A percentile compares a stretch with the other conserved stretches of the same genome.
Evolutionary conservation across 2,113 vertebrate species (phyloP).

Genomic region (Pedionomus torquatus): DNA sequence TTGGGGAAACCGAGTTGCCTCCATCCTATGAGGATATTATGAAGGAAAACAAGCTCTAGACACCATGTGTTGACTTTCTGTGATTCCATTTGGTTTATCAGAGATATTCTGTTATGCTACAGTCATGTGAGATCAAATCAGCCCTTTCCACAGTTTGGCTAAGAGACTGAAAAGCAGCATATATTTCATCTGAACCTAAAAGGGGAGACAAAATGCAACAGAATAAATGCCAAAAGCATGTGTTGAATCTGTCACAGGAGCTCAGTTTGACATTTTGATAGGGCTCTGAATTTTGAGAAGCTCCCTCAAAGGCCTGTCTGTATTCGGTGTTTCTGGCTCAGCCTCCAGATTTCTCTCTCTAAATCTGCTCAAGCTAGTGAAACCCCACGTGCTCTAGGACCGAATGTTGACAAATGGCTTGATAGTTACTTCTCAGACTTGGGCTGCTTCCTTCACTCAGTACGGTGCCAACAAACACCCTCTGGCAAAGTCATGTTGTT

Average conservation of each 20-base stretch:
- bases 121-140: background rate
- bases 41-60: slow-evolving; percentile 42
- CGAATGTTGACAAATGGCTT: slow-evolving; percentile 11
- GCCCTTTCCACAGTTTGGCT: background rate
- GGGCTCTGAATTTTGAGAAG: background rate
- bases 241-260: background rate
- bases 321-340: background rate
- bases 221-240: slow-evolving; percentile 5
- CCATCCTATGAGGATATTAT: slow-evolving; percentile 76
- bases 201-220: background rate
- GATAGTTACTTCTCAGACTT: slow-evolving; percentile 11
- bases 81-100: background rate
- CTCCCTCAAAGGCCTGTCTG: background rate
- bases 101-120: background rate
- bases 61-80: background rate
- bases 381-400: background rate
- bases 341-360: background rate
- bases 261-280: background rate
- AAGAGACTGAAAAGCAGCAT: background rate
- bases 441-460: background rate
- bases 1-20: slow-evolving; percentile 21
- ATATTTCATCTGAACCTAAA: background rate
- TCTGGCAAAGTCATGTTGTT: slow-evolving; percentile 55
- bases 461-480: background rate
- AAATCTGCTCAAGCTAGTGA: background rate